These are phyloP conservation scores for Artibeus lituratus DNA, from an alignment of 2,797 vertebrate species.

Conservation along the genomic window DNA sequence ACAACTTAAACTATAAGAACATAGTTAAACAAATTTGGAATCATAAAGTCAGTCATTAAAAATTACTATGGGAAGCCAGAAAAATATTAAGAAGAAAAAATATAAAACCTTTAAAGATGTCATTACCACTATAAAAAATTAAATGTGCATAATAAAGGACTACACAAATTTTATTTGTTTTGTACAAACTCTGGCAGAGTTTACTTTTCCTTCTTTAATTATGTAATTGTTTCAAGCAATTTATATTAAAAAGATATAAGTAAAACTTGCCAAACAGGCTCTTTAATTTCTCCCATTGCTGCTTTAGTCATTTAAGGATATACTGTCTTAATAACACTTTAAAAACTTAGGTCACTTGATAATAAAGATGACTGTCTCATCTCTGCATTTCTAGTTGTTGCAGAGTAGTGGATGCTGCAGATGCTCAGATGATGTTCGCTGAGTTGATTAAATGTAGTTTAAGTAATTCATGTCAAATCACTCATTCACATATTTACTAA, in stretches of 20 bases:
- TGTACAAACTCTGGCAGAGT: neutral
- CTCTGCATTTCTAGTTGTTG: neutral
- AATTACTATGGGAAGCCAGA: neutral
- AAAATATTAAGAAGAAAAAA: neutral
- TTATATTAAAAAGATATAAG: neutral
- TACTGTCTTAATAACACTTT: neutral
- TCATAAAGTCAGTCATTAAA: neutral
- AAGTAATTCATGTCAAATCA: neutral
- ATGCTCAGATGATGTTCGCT: neutral
- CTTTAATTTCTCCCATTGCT: neutral
- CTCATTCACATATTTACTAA: neutral
- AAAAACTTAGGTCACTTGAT: neutral
- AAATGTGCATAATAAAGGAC: neutral
- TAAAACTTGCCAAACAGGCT: neutral
- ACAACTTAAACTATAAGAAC: neutral
- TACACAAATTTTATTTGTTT: neutral
- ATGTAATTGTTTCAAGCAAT: neutral
- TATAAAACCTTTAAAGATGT: neutral
- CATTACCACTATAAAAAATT: neutral
- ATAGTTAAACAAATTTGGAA: neutral
- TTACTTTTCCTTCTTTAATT: neutral
- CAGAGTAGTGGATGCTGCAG: neutral
- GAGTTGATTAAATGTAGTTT: neutral
- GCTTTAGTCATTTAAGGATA: neutral
- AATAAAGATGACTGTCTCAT: neutral